A percentile compares a stretch with the other conserved stretches of the same genome.
Conservation (phyloP, 2,888 invertebrate genomes). For the Micropterix aruncella region DNA sequence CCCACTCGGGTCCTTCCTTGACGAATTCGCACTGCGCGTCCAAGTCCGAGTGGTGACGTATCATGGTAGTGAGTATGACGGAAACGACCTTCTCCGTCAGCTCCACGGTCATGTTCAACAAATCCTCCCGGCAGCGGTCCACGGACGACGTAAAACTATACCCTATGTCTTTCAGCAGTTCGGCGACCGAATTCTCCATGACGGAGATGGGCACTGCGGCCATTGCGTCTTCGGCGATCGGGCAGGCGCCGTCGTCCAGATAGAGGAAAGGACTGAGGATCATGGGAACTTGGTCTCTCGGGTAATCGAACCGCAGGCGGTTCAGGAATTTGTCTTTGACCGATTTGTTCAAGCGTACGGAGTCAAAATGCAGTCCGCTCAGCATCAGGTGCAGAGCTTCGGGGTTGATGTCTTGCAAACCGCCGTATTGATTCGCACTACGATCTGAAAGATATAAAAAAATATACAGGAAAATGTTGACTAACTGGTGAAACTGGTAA, state of each 20-base stretch:
- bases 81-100: conserved; percentile 61
- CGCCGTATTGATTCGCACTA: conserved; percentile 44
- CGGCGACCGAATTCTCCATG: conserved; percentile 55
- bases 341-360: conserved; percentile 41
- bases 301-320: conserved; percentile 62
- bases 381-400: conserved; percentile 63
- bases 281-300: conserved; percentile 61
- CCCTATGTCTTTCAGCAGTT: conserved; percentile 71
- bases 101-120: conserved; percentile 56
- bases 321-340: conserved; percentile 54
- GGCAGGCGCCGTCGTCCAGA: conserved; percentile 43
- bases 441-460: conserved; percentile 31
- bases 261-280: conserved; percentile 68
- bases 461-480: too few species aligned
- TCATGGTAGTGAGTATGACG: conserved; percentile 59
- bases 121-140: conserved; percentile 61
- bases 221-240: conserved; percentile 29
- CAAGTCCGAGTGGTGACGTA: conserved; percentile 46
- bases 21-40: conserved; percentile 35
- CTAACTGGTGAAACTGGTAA: not conserved
- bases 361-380: conserved; percentile 28
- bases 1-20: conserved; percentile 35
- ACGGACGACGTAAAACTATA: conserved; percentile 62
- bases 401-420: conserved; percentile 62
- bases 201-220: conserved; percentile 23